A percentile compares a stretch with the other conserved stretches of the same genome.
Evolutionary conservation across 2,113 vertebrate genomes (phyloP).

Genomic region (Raja brachyura): DNA sequence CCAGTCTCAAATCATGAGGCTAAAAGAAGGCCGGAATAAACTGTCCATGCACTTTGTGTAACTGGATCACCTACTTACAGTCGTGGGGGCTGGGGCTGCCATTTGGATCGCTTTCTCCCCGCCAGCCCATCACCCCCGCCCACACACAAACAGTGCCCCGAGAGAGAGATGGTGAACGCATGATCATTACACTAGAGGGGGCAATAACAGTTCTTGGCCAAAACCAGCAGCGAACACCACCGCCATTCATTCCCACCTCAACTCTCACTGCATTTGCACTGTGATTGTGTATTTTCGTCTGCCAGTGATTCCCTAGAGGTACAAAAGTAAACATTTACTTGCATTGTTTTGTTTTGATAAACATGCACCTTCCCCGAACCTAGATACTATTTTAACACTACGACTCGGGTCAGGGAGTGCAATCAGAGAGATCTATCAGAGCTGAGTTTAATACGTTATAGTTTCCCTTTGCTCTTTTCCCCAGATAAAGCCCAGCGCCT

Average conservation of each 20-base stretch:
- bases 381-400: background rate
- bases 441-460: background rate
- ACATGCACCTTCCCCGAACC: background rate
- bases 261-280: background rate
- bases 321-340: constrained; percentile 22
- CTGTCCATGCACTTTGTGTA: background rate
- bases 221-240: too few species aligned
- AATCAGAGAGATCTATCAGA: background rate
- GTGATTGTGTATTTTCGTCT: background rate
- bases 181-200: background rate
- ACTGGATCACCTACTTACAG: background rate
- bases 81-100: background rate
- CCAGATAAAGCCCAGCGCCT: background rate
- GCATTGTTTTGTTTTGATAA: constrained; percentile 23
- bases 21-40: background rate
- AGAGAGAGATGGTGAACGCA: background rate
- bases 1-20: too few species aligned
- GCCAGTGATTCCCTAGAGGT: background rate
- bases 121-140: background rate
- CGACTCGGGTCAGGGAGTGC: background rate
- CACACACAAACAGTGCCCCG: background rate
- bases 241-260: background rate
- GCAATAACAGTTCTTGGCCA: background rate
- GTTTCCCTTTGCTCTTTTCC: background rate
- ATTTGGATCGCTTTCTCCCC: background rate